Evolutionary conservation across 2,797 vertebrate genomes (phyloP).

Genomic region (Glyptemys insculpta): DNA sequence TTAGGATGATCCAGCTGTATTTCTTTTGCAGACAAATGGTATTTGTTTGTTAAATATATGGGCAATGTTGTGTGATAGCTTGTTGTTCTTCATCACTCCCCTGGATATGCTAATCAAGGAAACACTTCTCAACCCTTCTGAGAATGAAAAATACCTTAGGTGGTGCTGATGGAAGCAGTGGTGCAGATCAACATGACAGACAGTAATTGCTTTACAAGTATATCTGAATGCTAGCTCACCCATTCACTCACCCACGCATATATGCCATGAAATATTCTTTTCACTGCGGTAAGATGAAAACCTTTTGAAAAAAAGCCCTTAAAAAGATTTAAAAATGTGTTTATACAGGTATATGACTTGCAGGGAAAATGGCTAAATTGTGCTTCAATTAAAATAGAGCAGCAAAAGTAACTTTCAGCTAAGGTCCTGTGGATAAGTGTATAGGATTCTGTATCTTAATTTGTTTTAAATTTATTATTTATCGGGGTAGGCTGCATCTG

Average conservation of each 20-base stretch:
- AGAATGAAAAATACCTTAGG: constrained; percentile 21
- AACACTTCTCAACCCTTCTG: not conserved
- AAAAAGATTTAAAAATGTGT: not conserved
- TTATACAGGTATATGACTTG: accelerated
- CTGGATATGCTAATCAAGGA: not conserved
- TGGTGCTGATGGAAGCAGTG: not conserved
- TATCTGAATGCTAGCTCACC: not conserved
- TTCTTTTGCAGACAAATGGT: not conserved
- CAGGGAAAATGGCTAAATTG: not conserved
- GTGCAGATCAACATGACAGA: not conserved
- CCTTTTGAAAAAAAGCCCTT: not conserved
- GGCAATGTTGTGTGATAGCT: not conserved
- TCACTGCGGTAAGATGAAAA: not conserved
- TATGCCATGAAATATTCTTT: not conserved
- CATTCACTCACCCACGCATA: not conserved
- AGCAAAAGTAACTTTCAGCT: not conserved
- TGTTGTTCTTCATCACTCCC: not conserved
- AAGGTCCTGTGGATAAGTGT: not conserved
- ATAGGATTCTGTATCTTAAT: constrained; percentile 12
- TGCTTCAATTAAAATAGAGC: not conserved
- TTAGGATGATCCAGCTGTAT: not conserved
- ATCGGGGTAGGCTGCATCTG: not conserved
- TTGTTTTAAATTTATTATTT: not conserved
- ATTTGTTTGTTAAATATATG: not conserved
- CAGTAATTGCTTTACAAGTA: not conserved